These are phyloP conservation scores for Nasua narica DNA, from an alignment of 2,797 vertebrate species.

Conservation along the genomic window DNA sequence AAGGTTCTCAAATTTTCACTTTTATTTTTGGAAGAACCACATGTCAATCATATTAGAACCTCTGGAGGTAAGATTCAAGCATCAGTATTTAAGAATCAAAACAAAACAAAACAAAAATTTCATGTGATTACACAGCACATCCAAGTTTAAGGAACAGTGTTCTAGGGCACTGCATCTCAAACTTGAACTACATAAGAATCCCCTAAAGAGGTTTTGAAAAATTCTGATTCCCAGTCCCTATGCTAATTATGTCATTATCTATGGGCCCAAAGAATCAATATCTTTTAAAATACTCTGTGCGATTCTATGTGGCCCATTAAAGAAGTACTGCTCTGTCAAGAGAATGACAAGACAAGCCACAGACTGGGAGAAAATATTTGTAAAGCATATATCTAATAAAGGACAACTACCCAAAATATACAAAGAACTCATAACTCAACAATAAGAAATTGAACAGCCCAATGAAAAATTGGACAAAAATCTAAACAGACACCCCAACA, in stretches of 20 bases:
- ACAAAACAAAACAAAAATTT: not conserved
- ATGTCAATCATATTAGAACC: not conserved
- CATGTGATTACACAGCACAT: not conserved
- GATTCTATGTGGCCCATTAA: not conserved
- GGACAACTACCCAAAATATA: not conserved
- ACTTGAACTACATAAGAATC: not conserved
- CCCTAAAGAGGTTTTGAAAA: not conserved
- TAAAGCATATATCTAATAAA: not conserved
- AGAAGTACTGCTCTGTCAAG: not conserved
- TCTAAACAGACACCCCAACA: not conserved
- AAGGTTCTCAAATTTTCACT: not conserved
- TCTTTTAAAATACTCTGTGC: not conserved
- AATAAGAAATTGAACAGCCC: not conserved
- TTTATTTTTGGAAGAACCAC: not conserved
- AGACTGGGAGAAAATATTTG: not conserved
- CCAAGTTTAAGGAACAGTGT: not conserved
- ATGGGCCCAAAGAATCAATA: not conserved
- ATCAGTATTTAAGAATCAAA: not conserved
- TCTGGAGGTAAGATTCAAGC: not conserved
- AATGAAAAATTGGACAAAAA: not conserved
- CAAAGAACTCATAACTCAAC: not conserved
- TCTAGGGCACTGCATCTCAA: not conserved
- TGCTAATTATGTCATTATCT: not conserved
- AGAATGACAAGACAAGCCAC: not conserved
- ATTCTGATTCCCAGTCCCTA: not conserved